Evolutionary conservation across 1,140 invertebrate genomes (phyloP).

Genomic region (Himalopsyche phryganea): DNA sequence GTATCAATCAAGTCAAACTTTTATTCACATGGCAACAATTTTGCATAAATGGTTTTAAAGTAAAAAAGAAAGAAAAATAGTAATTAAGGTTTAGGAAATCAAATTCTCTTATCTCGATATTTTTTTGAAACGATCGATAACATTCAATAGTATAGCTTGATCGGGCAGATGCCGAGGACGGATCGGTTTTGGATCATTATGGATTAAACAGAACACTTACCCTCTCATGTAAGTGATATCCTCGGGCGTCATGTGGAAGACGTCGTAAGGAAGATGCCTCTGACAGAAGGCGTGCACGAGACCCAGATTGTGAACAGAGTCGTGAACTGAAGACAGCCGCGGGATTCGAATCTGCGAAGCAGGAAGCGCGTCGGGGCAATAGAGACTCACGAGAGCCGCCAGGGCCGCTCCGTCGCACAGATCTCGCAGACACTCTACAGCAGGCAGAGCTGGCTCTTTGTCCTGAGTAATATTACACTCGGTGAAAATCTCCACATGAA

Average conservation of each 20-base stretch:
- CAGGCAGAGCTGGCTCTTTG: constrained; percentile 15
- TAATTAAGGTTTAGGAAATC: too few relatives aligned
- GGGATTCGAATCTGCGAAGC: constrained; percentile 70
- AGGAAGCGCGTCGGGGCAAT: constrained; percentile 84
- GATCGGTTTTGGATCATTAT: too few relatives aligned
- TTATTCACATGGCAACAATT: too few relatives aligned
- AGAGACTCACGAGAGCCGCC: constrained; percentile 86
- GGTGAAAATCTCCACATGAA: neutral
- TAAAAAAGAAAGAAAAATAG: too few relatives aligned
- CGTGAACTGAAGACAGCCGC: constrained; percentile 63
- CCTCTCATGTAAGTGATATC: constrained; percentile 94
- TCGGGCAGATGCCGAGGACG: too few relatives aligned
- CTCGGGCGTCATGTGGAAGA: constrained; percentile 94
- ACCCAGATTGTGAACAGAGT: constrained; percentile 92
- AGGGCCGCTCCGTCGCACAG: constrained; percentile 90
- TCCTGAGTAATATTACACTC: constrained; percentile 16
- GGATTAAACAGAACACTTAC: too few relatives aligned
- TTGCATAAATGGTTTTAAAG: too few relatives aligned
- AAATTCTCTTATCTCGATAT: too few relatives aligned
- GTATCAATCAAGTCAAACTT: too few relatives aligned
- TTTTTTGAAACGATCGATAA: too few relatives aligned
- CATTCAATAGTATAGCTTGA: too few relatives aligned
- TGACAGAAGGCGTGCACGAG: constrained; percentile 86
- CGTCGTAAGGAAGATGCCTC: constrained; percentile 77
- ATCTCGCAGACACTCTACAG: constrained; percentile 47